Conservation (phyloP, 1,140 invertebrate species). For the Micrasema longulum region DNA sequence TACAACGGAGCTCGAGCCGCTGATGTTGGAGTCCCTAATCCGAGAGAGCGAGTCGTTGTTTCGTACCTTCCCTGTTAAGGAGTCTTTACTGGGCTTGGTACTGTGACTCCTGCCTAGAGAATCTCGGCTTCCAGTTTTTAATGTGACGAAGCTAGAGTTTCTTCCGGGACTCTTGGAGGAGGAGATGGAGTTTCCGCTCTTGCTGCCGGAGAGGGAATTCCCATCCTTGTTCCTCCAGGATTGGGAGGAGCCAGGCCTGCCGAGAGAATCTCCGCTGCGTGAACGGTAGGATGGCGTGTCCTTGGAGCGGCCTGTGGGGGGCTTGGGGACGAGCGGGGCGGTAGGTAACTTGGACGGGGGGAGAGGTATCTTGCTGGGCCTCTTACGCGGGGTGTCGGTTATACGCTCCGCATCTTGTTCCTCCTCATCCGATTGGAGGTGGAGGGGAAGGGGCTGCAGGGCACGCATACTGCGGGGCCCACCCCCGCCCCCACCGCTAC, state of each 20-base stretch:
- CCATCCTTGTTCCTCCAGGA: slow-evolving; percentile 62
- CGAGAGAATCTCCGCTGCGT: slow-evolving; percentile 62
- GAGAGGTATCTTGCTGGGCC: slow-evolving; percentile 79
- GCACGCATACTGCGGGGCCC: slow-evolving; percentile 64
- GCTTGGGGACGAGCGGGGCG: slow-evolving; percentile 67
- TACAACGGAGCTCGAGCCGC: slow-evolving; percentile 38
- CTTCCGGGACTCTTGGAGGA: slow-evolving; percentile 56
- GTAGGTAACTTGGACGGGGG: slow-evolving; percentile 66
- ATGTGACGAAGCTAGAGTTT: slow-evolving; percentile 46
- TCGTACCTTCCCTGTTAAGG: slow-evolving; percentile 69
- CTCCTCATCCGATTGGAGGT: slow-evolving; percentile 68
- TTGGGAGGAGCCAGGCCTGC: slow-evolving; percentile 66
- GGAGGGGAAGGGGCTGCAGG: slow-evolving; percentile 66
- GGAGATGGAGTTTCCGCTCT: slow-evolving; percentile 57
- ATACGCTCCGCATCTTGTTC: slow-evolving; percentile 56
- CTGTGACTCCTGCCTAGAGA: slow-evolving; percentile 63
- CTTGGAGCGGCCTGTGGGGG: slow-evolving; percentile 62
- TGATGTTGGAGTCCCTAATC: slow-evolving; percentile 49
- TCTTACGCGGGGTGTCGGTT: slow-evolving; percentile 67
- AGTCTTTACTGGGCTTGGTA: slow-evolving; percentile 71
- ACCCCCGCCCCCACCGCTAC: slow-evolving; percentile 54
- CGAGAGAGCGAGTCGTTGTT: slow-evolving; percentile 67
- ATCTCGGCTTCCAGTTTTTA: slow-evolving; percentile 57
- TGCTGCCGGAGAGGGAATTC: slow-evolving; percentile 57
- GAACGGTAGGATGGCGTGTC: slow-evolving; percentile 59